phyloP scores from a whole-genome alignment of 2,888 invertebrate species.

The Hofmannophila pseudospretella region DNA sequence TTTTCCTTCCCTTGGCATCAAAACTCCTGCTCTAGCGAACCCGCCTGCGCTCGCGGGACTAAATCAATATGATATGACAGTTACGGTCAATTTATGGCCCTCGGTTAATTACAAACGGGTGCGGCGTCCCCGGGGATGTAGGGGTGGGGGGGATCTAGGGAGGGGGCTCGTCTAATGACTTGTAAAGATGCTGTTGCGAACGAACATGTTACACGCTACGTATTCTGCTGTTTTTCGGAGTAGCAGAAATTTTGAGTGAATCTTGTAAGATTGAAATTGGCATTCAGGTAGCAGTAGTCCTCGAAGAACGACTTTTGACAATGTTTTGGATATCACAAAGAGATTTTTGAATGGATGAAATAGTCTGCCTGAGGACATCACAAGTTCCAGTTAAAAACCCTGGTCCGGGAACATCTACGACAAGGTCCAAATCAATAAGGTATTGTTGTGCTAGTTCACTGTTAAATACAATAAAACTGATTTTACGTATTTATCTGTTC shows the following conservation, averaged over 20 bases:
- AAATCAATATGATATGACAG: constrained; percentile 79
- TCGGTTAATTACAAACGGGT: constrained; percentile 75
- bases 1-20: constrained; percentile 35
- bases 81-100: constrained; percentile 77
- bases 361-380: too few relatives aligned
- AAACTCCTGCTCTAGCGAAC: constrained; percentile 34
- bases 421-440: too few relatives aligned
- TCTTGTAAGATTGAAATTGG: too few relatives aligned
- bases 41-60: constrained; percentile 48
- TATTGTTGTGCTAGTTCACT: too few relatives aligned
- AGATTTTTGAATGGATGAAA: too few relatives aligned
- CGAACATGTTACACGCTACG: background rate
- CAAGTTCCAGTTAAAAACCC: too few relatives aligned
- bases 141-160: constrained; percentile 18
- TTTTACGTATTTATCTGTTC: too few relatives aligned
- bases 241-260: background rate
- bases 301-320: too few relatives aligned
- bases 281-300: too few relatives aligned
- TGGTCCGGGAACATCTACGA: too few relatives aligned
- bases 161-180: constrained; percentile 63
- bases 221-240: background rate
- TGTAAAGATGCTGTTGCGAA: constrained; percentile 60
- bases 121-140: constrained; percentile 32
- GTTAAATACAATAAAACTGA: too few relatives aligned
- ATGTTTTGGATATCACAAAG: too few relatives aligned